Base-by-base conservation (phyloP, 2,113 vertebrate genomes). In the Burhinus oedicnemus region DNA sequence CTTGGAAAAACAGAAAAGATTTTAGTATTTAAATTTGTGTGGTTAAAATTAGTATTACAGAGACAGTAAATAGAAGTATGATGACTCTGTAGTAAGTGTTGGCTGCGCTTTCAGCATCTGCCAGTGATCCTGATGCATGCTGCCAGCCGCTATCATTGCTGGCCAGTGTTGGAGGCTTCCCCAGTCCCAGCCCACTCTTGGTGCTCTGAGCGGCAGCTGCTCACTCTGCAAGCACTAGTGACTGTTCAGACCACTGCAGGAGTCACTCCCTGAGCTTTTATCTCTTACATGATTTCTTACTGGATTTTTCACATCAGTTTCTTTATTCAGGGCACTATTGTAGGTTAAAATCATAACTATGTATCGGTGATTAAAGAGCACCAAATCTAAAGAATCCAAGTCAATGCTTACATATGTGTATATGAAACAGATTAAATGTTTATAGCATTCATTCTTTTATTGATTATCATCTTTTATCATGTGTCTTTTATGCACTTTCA, bases 381-480 rank as follows among this genome's bases (percentile, higher is more conserved):
- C 30, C 15, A 36, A 76, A 90, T 83, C 40, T 76, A 51, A 89
- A 62, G 32, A 89, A 81, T 75, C n/a, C 16, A 60, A 68, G 15
- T 89, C 29, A 66, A 6, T 69, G 75, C 44, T 89, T 5, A 32
- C 7, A 21, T 66, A 12, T 82, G 8, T 21, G 26, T 38, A 26
- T 58, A 27, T 45, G 21, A 88, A 77, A 82, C 32, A 51, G n/a
- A 47, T 71, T 68, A 87, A 90, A 27, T 84, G 36, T 83, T 82
- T 69, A 26, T 69, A 83, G 34, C 54, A 58, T 64, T 95, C 84
- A 91, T 96, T 94, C 44, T 81, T 85, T 57, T 93, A 83, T 68
- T 78, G 47, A 68, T 86, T 69, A 34, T 72, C 81, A 94, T 94
- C 62, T 80, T 83, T 23, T 77, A 21, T 72, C 92, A 90, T 57